These are phyloP conservation scores for Marisa cornuarietis DNA, from an alignment of 1,140 invertebrate species.

Conservation along the genomic window DNA sequence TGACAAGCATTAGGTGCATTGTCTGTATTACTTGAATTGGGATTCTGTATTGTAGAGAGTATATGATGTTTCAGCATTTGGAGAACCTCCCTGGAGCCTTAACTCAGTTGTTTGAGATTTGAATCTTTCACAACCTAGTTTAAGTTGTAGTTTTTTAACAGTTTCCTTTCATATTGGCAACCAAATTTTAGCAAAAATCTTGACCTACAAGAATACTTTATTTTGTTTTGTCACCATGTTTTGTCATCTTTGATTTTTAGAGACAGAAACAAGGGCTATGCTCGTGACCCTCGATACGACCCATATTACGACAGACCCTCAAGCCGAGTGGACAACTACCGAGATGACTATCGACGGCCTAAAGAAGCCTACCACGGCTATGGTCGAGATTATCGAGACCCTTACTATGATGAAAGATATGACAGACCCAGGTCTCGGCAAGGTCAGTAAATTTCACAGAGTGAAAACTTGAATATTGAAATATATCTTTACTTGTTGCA, in stretches of 20 bases:
- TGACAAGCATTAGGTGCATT: no score
- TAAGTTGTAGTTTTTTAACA: no score
- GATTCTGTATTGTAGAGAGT: no score
- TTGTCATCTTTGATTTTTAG: conserved; percentile 22
- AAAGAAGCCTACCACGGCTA: conserved; percentile 15
- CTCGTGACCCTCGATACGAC: conserved; percentile 31
- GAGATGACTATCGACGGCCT: conserved; percentile 18
- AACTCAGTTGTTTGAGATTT: no score
- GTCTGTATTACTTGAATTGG: no score
- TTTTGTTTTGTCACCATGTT: no score
- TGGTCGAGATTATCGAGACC: conserved; percentile 28
- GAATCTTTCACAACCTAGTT: no score
- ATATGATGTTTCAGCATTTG: no score
- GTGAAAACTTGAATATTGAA: background rate
- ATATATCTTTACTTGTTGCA: background rate
- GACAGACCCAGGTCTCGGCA: conserved; percentile 58
- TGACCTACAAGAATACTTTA: no score
- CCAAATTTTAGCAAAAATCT: no score
- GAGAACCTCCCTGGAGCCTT: no score
- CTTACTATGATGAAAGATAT: conserved; percentile 51
- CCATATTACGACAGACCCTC: conserved; percentile 43
- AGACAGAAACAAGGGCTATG: conserved; percentile 22
- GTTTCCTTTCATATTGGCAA: no score
- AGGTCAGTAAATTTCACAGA: conserved; percentile 16
- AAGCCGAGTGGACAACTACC: conserved; percentile 32